Evolutionary conservation across 2,888 invertebrate species (phyloP), one percentile per base, ranked within the genome.

Genomic region (Drosophila atroscutellata): DNA sequence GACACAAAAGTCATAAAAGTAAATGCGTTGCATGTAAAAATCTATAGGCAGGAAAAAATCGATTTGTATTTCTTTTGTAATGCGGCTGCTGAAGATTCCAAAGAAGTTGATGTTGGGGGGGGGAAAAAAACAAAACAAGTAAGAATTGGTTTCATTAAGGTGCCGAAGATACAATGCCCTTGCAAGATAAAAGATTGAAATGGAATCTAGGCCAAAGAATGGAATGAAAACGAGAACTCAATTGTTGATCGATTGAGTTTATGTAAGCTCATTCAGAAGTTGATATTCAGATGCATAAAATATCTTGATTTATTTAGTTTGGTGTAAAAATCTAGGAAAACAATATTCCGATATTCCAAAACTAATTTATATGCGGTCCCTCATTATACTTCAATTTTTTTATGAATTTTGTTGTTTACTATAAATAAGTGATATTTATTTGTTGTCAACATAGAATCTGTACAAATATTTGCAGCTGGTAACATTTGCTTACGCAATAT

Each of bases 21-120:
- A 85, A 87, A 85, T 82, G 65, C 56, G 83, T 77, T 80, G 77
- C 83, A 83, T 82, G 81, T 57, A 66, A 60, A 55, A 63, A 75
- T 70, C 28, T 59, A 72, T 50, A 28, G n/a, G 51, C 37, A 50
- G 55, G 64, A 73, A 79, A 79, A 86, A 85, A 85, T 85, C 89
- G 89, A 88, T 85, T 88, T 85, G 85, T 88, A 73, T 64, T 81
- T 81, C 72, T 70, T 72, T 72, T 73, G 66, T 74, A 47, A 54
- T 72, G 56, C 59, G 61, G 45, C 61, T 64, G 54, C 50, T 77
- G 69, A 68, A 75, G 71, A 74, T 64, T 75, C 81, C 63, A 67
- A 54, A 45, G 63, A 61, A 77, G 34, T 68, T 55, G 24, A 18
- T 28, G 45, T 54, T 54, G 34, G 1, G 8, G 15, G 15, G 24